These are phyloP conservation scores for Galemys pyrenaicus DNA, from an alignment of 2,113 vertebrate genomes.

Conservation along the genomic window DNA sequence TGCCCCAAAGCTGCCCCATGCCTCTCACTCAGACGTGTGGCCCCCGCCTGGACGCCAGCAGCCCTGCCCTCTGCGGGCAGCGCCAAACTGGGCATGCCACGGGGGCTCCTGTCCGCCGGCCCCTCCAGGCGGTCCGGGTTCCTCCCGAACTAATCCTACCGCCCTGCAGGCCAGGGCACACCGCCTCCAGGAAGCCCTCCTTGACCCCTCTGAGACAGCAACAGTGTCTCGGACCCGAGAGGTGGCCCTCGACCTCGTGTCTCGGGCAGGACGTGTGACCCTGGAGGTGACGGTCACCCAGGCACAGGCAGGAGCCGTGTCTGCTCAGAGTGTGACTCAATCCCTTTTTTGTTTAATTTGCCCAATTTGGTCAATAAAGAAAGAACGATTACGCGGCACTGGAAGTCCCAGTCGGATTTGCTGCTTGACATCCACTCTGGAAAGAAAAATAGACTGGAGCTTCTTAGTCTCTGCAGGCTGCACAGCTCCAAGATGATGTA, in stretches of 20 bases:
- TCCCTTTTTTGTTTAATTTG: neutral
- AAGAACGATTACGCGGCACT: neutral
- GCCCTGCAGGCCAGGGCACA: neutral
- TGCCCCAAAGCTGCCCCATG: too few species aligned
- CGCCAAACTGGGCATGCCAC: too few species aligned
- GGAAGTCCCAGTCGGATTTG: neutral
- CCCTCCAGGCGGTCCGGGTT: neutral
- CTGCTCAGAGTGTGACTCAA: neutral
- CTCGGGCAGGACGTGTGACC: accelerated
- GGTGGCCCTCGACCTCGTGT: accelerated
- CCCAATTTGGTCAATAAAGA: neutral
- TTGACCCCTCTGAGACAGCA: neutral
- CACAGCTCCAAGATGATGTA: neutral
- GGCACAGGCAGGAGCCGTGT: accelerated
- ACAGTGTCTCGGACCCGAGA: accelerated
- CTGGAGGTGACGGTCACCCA: neutral
- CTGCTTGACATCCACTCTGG: neutral
- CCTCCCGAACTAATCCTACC: neutral
- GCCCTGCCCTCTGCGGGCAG: too few species aligned
- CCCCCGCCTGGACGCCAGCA: too few species aligned
- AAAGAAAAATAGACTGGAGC: neutral
- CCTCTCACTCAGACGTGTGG: too few species aligned
- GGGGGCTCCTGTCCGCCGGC: too few species aligned
- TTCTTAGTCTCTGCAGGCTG: neutral
- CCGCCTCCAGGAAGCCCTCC: neutral